Evolutionary conservation across 2,797 vertebrate species (phyloP).

Genomic region (Gobionotothen gibberifrons): DNA sequence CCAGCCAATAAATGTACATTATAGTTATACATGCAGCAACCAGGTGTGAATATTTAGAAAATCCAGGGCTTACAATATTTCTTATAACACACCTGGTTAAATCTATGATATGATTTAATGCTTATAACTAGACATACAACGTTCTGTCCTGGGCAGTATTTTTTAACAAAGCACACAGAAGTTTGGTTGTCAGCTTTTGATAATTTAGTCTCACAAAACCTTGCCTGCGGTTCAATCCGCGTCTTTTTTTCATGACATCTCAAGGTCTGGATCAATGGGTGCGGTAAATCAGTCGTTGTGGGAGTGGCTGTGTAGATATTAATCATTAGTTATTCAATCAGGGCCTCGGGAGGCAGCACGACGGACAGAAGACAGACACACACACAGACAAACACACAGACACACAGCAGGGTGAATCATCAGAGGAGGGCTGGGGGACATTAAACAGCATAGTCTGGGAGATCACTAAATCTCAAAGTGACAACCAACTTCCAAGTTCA

Average conservation of each 20-base stretch:
- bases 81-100: conserved; percentile 12
- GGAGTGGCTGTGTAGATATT: conserved; percentile 66
- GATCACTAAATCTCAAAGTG: conserved; percentile 57
- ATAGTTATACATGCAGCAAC: conserved; percentile 20
- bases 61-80: neutral
- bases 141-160: conserved; percentile 1
- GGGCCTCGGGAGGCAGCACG: conserved; percentile 44
- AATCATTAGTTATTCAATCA: conserved; percentile 75
- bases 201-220: conserved; percentile 51
- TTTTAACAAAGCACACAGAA: conserved; percentile 29
- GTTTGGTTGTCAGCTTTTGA: conserved; percentile 37
- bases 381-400: conserved; percentile 6
- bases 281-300: conserved; percentile 54
- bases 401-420: conserved; percentile 68
- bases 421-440: conserved; percentile 38
- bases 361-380: conserved; percentile 49
- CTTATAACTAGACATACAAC: neutral
- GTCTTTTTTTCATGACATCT: conserved; percentile 48
- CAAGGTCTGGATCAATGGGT: conserved; percentile 67
- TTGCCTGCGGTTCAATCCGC: conserved; percentile 43
- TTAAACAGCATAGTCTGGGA: conserved; percentile 51
- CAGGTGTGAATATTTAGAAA: conserved; percentile 23
- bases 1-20: conserved; percentile 16
- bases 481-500: conserved; percentile 51
- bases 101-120: conserved; percentile 17